These are phyloP conservation scores for Ameiurus melas DNA, from an alignment of 2,113 vertebrate genomes.

Conservation along the genomic window DNA sequence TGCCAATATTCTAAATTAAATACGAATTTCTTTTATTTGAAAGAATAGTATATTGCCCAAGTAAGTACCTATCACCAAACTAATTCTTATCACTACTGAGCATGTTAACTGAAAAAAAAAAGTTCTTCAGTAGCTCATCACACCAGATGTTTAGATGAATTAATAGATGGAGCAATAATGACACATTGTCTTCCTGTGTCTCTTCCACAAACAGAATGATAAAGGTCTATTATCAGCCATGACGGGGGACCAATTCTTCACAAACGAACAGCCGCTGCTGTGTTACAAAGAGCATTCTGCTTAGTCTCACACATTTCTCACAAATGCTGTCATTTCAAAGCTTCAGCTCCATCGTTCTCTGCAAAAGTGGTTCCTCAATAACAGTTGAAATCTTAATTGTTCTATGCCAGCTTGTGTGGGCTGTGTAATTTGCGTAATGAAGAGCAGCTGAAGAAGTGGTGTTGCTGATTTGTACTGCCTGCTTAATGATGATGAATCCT, in stretches of 20 bases:
- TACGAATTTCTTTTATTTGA: not conserved
- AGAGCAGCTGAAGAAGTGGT: slow-evolving; percentile 72
- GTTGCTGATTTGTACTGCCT: slow-evolving; percentile 76
- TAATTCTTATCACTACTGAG: not conserved
- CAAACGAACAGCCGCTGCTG: slow-evolving; percentile 29
- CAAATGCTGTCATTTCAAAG: slow-evolving; percentile 41
- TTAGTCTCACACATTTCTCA: slow-evolving; percentile 41
- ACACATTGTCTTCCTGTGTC: slow-evolving; percentile 19
- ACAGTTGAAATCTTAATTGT: slow-evolving; percentile 53
- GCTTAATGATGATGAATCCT: slow-evolving; percentile 79
- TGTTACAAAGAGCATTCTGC: slow-evolving; percentile 29
- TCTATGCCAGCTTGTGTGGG: slow-evolving; percentile 52
- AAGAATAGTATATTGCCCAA: not conserved
- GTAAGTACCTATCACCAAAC: not conserved
- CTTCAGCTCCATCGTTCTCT: slow-evolving; percentile 42
- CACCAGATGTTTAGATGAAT: slow-evolving; percentile 47
- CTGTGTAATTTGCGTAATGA: slow-evolving; percentile 72
- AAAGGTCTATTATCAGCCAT: slow-evolving; percentile 39
- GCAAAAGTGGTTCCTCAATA: slow-evolving; percentile 46
- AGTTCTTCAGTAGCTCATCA: slow-evolving; percentile 33
- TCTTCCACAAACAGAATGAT: slow-evolving; percentile 39
- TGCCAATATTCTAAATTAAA: not conserved
- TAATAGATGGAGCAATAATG: slow-evolving; percentile 41
- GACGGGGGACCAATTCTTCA: slow-evolving; percentile 31
- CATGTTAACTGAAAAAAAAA: slow-evolving; percentile 31